Conservation (phyloP, 1,140 invertebrate genomes). For the Bombus turneri region DNA sequence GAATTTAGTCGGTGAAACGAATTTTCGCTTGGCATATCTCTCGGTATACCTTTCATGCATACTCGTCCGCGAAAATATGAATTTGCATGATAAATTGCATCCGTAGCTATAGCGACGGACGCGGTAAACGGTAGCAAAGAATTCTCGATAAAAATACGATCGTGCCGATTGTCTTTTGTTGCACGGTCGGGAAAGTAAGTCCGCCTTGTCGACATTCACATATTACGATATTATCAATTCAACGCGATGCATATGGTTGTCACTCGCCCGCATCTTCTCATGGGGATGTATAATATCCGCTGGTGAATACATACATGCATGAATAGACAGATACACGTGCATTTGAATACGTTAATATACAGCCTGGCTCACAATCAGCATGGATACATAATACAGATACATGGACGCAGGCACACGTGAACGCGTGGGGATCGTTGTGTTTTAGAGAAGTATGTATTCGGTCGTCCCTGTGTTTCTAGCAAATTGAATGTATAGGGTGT, state of each 20-base stretch:
- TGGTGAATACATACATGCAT: slow-evolving; percentile 68
- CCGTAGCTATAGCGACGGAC: too few relatives aligned
- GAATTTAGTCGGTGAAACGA: too few relatives aligned
- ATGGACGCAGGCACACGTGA: neutral
- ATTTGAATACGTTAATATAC: slow-evolving; percentile 74
- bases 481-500: slow-evolving; percentile 26
- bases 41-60: too few relatives aligned
- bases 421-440: neutral
- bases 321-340: slow-evolving; percentile 51
- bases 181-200: slow-evolving; percentile 27
- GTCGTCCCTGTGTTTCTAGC: neutral
- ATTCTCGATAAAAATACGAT: slow-evolving; percentile 7
- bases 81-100: neutral
- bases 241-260: slow-evolving; percentile 77
- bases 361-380: slow-evolving; percentile 5
- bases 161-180: slow-evolving; percentile 11
- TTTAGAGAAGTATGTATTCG: slow-evolving; percentile 9
- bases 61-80: neutral
- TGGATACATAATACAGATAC: neutral
- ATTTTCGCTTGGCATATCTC: too few relatives aligned
- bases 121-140: too few relatives aligned
- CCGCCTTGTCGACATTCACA: slow-evolving; percentile 66
- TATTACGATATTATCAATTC: slow-evolving; percentile 81
- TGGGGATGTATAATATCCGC: slow-evolving; percentile 77
- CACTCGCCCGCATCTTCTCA: slow-evolving; percentile 80